A percentile compares a stretch with the other conserved stretches of the same genome.
Evolutionary conservation across 2,797 vertebrate genomes (phyloP).

Genomic region (Aulostomus chinensis): DNA sequence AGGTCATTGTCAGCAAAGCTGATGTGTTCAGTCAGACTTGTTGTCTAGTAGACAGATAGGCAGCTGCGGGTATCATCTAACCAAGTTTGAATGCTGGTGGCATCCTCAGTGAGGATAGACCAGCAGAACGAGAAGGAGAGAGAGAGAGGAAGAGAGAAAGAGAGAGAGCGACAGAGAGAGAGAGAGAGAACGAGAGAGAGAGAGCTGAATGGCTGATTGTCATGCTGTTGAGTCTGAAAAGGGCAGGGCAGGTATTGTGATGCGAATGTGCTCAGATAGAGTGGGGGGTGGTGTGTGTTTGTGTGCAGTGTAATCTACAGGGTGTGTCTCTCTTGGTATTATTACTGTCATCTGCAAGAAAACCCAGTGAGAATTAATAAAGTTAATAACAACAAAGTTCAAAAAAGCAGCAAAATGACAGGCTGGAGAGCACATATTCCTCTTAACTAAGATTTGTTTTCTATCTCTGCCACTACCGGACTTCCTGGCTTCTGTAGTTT

Average conservation of each 20-base stretch:
- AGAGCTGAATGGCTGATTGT: conserved; percentile 71
- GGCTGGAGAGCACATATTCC: too few relatives aligned
- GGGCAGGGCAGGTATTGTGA: conserved; percentile 74
- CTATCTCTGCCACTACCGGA: too few relatives aligned
- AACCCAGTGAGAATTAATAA: not conserved
- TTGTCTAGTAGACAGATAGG: too few relatives aligned
- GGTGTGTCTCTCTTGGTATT: conserved; percentile 48
- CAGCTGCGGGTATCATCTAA: not conserved
- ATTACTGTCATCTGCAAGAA: not conserved
- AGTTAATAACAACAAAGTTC: too few relatives aligned
- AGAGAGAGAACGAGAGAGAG: too few relatives aligned
- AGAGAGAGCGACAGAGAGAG: too few relatives aligned
- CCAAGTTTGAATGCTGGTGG: conserved; percentile 17
- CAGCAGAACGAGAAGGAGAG: conserved; percentile 13
- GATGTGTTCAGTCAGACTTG: too few relatives aligned
- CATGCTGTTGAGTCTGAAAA: conserved; percentile 74
- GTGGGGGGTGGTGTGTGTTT: conserved; percentile 46
- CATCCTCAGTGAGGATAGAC: conserved; percentile 30
- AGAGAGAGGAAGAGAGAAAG: not conserved
- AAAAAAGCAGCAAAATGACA: too few relatives aligned
- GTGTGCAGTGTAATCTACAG: conserved; percentile 53
- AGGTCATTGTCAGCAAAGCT: too few relatives aligned
- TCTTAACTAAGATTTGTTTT: too few relatives aligned
- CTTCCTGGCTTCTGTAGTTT: too few relatives aligned
- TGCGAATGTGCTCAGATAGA: conserved; percentile 56